Base-by-base conservation (phyloP, 2,797 vertebrate species). In the Lagocephalus sceleratus region DNA sequence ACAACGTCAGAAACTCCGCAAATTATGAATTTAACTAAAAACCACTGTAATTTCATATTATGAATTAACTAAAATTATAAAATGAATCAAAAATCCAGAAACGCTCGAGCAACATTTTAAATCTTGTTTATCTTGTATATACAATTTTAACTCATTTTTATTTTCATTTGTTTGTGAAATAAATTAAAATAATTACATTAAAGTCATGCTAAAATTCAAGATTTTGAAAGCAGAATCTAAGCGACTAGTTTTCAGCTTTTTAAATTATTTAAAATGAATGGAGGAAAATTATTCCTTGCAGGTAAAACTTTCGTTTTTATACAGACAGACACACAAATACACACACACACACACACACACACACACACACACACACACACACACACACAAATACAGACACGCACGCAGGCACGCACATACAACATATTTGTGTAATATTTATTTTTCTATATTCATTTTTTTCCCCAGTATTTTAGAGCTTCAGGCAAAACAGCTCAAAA, bases 401-500 rank as follows among this genome's bases (percentile, higher is more conserved):
- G n/a, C n/a, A n/a, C n/a, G n/a, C n/a, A n/a, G n/a, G n/a, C n/a
- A n/a, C n/a, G n/a, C n/a, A n/a, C n/a, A n/a, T n/a, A n/a, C n/a
- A n/a, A n/a, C n/a, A n/a, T n/a, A n/a, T n/a, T 26, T 51, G 29
- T 32, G 29, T 8, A 32, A 12, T 26, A 26, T 29, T 29, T 35
- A 12, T 35, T 14, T 14, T 14, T 35, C 4, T 11, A 12, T 35
- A 29, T 4, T 35, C 32, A 14, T 43, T 17, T 48, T 12, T 40
- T 40, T 5, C 16, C 38, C 15, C 39, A 16, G 39, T 16, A 46
- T 53, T 55, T 22, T 21, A 51, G 35, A 59, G 66, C 60, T 40
- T 16, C n/a, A 47, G 63, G 55, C 39, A 32, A 60, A 62, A 67
- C 50, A 63, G 29, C 74, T 63, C 29, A 48, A 5, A 60, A 57